phyloP scores from a whole-genome alignment of 1,140 invertebrate species.

The Parapsyche elsis region DNA sequence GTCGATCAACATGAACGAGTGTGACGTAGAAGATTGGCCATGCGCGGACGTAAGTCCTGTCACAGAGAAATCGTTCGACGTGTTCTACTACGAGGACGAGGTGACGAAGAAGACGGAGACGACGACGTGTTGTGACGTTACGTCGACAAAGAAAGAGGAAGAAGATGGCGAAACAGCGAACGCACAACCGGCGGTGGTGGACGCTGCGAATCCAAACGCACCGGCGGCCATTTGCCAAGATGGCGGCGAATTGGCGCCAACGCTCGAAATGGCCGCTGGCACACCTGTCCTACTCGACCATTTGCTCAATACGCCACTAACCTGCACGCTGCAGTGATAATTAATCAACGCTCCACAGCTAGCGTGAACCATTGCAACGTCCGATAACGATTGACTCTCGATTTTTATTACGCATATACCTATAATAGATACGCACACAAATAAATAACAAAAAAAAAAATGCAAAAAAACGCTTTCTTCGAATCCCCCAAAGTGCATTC shows the following conservation, averaged over 20 bases:
- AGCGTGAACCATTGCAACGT: neutral
- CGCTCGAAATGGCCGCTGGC: constrained; percentile 66
- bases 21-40: constrained; percentile 44
- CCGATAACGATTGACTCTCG: neutral
- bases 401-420: no score
- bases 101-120: constrained; percentile 24
- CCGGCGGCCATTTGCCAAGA: constrained; percentile 38
- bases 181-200: neutral
- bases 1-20: constrained; percentile 47
- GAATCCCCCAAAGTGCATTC: no score
- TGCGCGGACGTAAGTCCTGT: neutral
- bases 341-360: neutral
- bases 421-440: no score
- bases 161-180: neutral
- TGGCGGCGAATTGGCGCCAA: constrained; percentile 36
- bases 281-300: constrained; percentile 67
- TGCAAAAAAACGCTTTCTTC: no score
- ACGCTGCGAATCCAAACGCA: neutral
- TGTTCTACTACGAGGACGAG: constrained; percentile 48
- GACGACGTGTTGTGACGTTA: neutral
- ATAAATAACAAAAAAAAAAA: no score
- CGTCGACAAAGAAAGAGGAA: neutral
- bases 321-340: constrained; percentile 66
- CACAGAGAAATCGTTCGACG: constrained; percentile 7
- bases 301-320: constrained; percentile 66